Evolutionary conservation across 2,888 invertebrate genomes (phyloP), one percentile per base, ranked within the genome.

Genomic region (Gymnocheta viridis): DNA sequence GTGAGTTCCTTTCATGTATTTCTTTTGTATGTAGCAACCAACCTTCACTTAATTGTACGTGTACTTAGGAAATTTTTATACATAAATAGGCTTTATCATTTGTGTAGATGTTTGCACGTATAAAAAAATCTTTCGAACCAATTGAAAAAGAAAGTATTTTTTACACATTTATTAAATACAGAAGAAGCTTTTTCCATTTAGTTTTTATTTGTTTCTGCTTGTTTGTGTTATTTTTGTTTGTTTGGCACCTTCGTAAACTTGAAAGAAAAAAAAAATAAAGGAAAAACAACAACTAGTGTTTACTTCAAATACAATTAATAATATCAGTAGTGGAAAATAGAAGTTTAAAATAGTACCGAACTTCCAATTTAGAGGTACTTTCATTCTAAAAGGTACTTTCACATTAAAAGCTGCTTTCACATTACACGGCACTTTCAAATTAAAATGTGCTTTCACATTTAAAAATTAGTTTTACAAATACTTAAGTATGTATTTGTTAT

Each of bases 81-180:
- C 27, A 44, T 54, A 54, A 41, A n/a, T n/a, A n/a, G 44, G 41
- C 17, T 69, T 70, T 66, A 72, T 51, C 64, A n/a, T n/a, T n/a
- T n/a, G n/a, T n/a, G n/a, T n/a, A n/a, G n/a, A n/a, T n/a, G 69
- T 38, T 82, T 67, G 62, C 62, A 41, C n/a, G 14, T 32, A 41
- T 22, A 56, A 35, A 51, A 64, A 74, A 56, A 35, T 70, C 64
- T 83, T 74, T 41, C 6, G 69, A 64, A 79, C 44, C 74, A 76
- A 79, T 74, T 83, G 82, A 83, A 83, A 83, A 83, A 80, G 83
- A 83, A 83, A 83, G 83, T 83, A 66, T 54, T 27, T 54, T 58
- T 76, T 56, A 62, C n/a, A 47, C 32, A 56, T 80, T 80, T 56
- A 80, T 56, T 79, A 80, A 47, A n/a, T n/a, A n/a, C n/a, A n/a